Base-by-base conservation (phyloP, 2,888 invertebrate genomes). In the Hypomecis punctinalis region DNA sequence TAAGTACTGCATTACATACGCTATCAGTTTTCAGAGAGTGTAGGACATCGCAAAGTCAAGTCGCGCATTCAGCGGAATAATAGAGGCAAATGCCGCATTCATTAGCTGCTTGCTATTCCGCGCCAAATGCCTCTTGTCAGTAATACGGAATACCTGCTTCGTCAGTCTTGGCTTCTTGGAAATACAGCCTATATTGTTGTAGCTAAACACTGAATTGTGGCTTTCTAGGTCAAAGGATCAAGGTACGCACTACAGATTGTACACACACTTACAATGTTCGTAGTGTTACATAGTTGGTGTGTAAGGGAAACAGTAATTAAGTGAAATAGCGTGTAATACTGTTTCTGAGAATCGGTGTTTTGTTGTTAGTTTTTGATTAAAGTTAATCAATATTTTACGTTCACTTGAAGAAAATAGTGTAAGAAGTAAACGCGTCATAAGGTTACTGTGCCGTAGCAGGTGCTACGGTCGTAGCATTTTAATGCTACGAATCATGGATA, bases 21-120 rank as follows among this genome's bases (percentile, higher is more conserved):
- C 37, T 61, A 52, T 40, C 36, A 45, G 49, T 53, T 52, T 42
- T 43, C 43, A 53, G 42, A 51, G 48, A 46, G 33, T 56, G 47
- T 57, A 57, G 53, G 61, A 42, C 52, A 65, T 60, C 8, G 56
- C 62, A 53, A 65, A 56, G 59, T 62, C 61, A 57, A 60, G 66
- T 59, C 61, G 60, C 67, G 67, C 52, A 56, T 63, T 68, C 67
- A 39, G 58, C 55, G 52, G 61, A 35, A 72, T 66, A 63, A 61
- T 61, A 60, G 62, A 69, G 63, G 66, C 64, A 62, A 70, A 59
- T 64, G 61, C 53, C 65, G 48, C 60, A 66, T 69, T 75, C 70
- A 67, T 72, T 75, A 73, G 53, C 55, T 56, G 43, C 65, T 58
- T 61, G 63, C 63, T 55, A 66, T 67, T 67, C 60, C 52, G 42